Percentiles rank a stretch among this genome's conserved stretches.
phyloP scores from a whole-genome alignment of 2,888 invertebrate genomes.

The Adelognathus sp. region DNA sequence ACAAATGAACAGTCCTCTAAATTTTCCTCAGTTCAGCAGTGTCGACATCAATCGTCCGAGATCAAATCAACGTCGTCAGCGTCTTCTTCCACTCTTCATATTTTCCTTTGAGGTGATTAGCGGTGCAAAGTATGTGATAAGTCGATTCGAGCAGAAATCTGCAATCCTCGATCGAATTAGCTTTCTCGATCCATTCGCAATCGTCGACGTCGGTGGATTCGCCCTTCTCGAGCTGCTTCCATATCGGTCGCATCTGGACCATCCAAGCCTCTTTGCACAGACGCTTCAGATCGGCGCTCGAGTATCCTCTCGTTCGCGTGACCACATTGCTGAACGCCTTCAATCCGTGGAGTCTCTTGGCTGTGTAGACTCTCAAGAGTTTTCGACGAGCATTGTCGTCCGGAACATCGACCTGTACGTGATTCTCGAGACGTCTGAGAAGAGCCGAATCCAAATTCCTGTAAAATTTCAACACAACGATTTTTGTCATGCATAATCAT shows the following conservation, averaged over 20 bases:
- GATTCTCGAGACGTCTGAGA: constrained; percentile 93
- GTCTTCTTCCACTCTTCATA: constrained; percentile 86
- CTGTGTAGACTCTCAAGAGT: constrained; percentile 85
- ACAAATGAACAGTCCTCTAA: no score
- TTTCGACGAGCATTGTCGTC: constrained; percentile 85
- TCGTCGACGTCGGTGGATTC: constrained; percentile 2
- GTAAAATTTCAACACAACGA: constrained; percentile 34
- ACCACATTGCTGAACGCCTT: constrained; percentile 82
- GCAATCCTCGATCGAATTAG: constrained; percentile 33
- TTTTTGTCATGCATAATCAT: not conserved
- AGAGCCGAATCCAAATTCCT: constrained; percentile 95
- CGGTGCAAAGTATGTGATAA: constrained; percentile 84
- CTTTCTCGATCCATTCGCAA: not conserved
- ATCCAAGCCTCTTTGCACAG: constrained; percentile 95
- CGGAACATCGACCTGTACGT: constrained; percentile 91
- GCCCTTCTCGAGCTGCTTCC: constrained; percentile 80
- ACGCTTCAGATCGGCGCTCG: constrained; percentile 93
- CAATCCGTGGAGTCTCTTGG: constrained; percentile 81
- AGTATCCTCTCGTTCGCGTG: constrained; percentile 87
- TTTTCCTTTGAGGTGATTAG: constrained; percentile 83
- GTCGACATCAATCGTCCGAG: constrained; percentile 8
- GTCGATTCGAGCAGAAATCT: constrained; percentile 81
- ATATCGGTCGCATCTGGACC: constrained; percentile 88
- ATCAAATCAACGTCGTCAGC: constrained; percentile 78
- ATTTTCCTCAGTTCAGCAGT: not conserved